Evolutionary conservation across 92 coral and sea anemone species (phyloP), one percentile per base, ranked within the genome.

Genomic region (Zoanthus solanderi): DNA sequence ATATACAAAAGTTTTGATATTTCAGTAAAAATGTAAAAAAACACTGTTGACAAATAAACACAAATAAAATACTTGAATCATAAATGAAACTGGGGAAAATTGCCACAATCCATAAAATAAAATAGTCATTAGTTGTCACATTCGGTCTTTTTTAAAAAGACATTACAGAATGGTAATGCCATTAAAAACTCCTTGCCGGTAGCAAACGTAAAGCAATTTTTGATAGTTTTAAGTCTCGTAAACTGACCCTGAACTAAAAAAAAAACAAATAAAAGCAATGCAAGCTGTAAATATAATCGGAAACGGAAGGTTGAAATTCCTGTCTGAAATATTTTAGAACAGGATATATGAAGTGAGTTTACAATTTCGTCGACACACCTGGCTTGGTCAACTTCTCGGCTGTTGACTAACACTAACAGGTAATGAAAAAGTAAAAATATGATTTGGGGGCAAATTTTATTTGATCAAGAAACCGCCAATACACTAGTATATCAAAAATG

Each of bases 281-380:
- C 53, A 66, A 65, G 46, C 75, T 81, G 46, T 71, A 63, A 81
- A 46, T 81, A 63, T 50, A 13, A 15, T 52, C 60, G 75, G 85
- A 81, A 61, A 45, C 57, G 42, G 18, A 65, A 66, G 13, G 4
- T 65, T 58, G 42, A 5, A 30, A 61, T 18, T 65, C 10, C 12
- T 18, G 5, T 16, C 1, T 4, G 56, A 42, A 12, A 16, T 44
- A 6, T n/a, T 58, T 63, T 29, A 53, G 32, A 30, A 66, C 63
- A 66, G 85, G 85, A 81, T 65, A 81, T 81, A 30, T 29, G 74
- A 17, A 46, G 61, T 23, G 31, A 81, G 66, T 47, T 66, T 81
- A 58, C 75, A 75, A 81, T 46, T 32, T 75, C 74, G 75, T 66
- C 47, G 75, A 73, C 85, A 81, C 85, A 47, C 75, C 85, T 81